Base-by-base conservation (phyloP, 1,140 invertebrate species). In the Wiebesia pumilae region DNA sequence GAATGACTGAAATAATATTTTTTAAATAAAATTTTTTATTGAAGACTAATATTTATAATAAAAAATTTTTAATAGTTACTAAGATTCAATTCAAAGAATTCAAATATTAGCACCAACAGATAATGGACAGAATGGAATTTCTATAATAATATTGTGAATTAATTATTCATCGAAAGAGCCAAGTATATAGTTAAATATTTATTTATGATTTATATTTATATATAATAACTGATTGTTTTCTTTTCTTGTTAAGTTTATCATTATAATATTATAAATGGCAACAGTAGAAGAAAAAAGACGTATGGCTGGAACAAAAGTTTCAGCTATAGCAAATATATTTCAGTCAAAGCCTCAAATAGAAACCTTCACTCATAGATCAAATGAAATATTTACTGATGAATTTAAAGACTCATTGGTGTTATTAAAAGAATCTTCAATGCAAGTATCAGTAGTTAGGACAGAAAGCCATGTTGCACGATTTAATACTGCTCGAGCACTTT, bases 391-490 rank as follows among this genome's bases (percentile, higher is more conserved):
- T 47, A 89, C 87, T 30, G 93, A 93, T 88, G 91, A 91, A 67
- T 92, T 93, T 84, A 93, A 92, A 83, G 92, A 93, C 71, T 91
- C 90, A 78, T 73, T 91, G 90, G 91, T 92, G 40, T 90, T 92
- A 33, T 88, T 93, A n/a, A 92, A 93, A 73, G 93, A 94, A 54
- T 93, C 93, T 40, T 93, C 95, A 81, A 94, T 94, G 62, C 95
- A 95, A 89, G 96, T 96, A 65, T 96, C 96, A 6, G 96, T 97
- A n/a, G 97, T 97, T 69, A 95, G 97, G 80, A 97, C 97, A 6
- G 97, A 98, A 94, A 98, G 97, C 87, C 97, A 98, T 91, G 95
- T 98, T 87, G 96, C 97, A 30, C 94, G 98, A 78, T 99, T 99
- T 93, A 98, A 98, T 91, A 98, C 97, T 93, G 98, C 98, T 0